phyloP scores from a whole-genome alignment of 2,888 invertebrate genomes.

The Tachina fera region DNA sequence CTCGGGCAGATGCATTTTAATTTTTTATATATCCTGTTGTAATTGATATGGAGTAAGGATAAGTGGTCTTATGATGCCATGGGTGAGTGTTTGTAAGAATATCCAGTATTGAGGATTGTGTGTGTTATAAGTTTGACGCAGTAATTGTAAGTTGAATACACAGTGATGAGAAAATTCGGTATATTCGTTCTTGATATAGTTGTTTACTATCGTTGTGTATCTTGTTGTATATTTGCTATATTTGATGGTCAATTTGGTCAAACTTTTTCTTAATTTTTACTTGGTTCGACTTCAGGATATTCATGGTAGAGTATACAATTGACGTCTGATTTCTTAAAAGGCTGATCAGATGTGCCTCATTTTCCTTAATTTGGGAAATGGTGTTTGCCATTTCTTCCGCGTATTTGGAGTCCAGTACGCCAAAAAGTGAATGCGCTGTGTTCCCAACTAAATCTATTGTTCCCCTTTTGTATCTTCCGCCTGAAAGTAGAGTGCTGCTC shows the following conservation, averaged over 20 bases:
- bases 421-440: conserved; percentile 11
- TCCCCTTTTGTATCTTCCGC: conserved; percentile 1
- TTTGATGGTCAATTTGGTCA: neutral
- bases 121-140: neutral
- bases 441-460: conserved; percentile 20
- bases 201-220: conserved; percentile 11
- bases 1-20: neutral
- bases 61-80: conserved; percentile 2
- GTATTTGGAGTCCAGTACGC: too few relatives aligned
- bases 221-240: neutral
- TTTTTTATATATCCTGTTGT: neutral
- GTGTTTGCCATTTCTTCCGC: conserved; percentile 34
- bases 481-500: conserved; percentile 1
- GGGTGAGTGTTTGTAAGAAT: conserved; percentile 16
- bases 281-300: conserved; percentile 25
- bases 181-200: conserved; percentile 7
- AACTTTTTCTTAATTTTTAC: conserved; percentile 19
- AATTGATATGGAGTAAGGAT: neutral
- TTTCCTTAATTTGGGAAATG: conserved; percentile 3
- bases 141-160: conserved; percentile 30
- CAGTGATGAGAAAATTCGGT: conserved; percentile 11
- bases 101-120: too few relatives aligned
- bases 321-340: conserved; percentile 18
- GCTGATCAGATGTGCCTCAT: neutral
- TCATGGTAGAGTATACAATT: conserved; percentile 25